Conservation (phyloP, 2,888 invertebrate species). For the Drosophila anomelani region DNA sequence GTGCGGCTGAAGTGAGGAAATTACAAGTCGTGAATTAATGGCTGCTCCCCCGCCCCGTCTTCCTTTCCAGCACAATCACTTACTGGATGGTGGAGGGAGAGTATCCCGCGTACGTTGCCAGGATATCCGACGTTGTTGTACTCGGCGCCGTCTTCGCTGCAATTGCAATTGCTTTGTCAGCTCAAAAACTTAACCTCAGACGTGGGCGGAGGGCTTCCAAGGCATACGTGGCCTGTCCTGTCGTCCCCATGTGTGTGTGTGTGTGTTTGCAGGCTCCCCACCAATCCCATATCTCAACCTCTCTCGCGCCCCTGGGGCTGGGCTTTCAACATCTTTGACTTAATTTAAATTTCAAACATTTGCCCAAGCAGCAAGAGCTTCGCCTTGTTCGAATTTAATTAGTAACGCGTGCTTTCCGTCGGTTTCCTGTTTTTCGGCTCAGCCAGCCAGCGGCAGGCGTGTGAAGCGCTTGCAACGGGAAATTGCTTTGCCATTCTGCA, state of each 20-base stretch:
- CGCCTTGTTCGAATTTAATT: conserved; percentile 66
- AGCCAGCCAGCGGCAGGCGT: conserved; percentile 37
- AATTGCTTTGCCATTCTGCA: conserved; percentile 51
- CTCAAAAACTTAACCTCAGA: conserved; percentile 78
- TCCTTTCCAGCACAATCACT: conserved; percentile 17
- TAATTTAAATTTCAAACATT: conserved; percentile 55
- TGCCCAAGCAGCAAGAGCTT: conserved; percentile 14
- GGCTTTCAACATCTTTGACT: conserved; percentile 31
- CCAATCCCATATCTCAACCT: background rate
- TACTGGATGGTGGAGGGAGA: conserved; percentile 33
- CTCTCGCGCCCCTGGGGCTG: background rate
- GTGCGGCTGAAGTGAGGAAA: conserved; percentile 82
- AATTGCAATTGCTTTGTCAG: conserved; percentile 77
- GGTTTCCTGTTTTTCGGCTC: conserved; percentile 69
- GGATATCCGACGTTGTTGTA: conserved; percentile 76
- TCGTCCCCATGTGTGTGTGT: conserved; percentile 27
- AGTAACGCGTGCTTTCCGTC: conserved; percentile 70
- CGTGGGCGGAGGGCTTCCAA: conserved; percentile 46
- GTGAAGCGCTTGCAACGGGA: conserved; percentile 56
- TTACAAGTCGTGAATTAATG: conserved; percentile 83
- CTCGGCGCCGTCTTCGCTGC: conserved; percentile 46
- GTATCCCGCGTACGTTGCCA: conserved; percentile 66
- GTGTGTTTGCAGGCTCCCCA: conserved; percentile 28
- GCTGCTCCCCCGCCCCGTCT: conserved; percentile 40
- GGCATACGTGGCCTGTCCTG: conserved; percentile 54